Evolutionary conservation across 2,888 invertebrate genomes (phyloP).

Genomic region (Listrodromus nycthemerus): DNA sequence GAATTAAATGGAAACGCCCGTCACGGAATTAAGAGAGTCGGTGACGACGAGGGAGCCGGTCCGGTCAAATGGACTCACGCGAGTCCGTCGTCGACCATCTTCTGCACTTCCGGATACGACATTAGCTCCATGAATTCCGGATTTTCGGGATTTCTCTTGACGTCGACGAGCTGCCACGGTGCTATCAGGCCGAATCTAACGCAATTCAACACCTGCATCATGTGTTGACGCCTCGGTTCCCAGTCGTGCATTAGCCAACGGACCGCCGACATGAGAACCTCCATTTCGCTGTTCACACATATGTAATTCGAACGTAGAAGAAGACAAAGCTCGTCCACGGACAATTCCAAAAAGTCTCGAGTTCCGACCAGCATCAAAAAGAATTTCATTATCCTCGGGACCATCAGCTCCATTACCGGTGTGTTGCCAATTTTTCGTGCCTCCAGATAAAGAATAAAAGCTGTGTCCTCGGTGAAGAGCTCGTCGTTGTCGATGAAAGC

Average conservation of each 20-base stretch:
- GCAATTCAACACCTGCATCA: conserved; percentile 88
- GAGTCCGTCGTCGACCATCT: conserved; percentile 92
- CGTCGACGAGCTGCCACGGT: conserved; percentile 92
- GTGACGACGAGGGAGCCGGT: too few species aligned
- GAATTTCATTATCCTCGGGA: conserved; percentile 90
- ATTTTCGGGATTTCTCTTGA: conserved; percentile 90
- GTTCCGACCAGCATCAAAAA: conserved; percentile 92
- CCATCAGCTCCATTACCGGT: conserved; percentile 90
- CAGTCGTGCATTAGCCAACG: conserved; percentile 92
- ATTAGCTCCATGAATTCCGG: conserved; percentile 90
- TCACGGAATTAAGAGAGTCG: too few species aligned
- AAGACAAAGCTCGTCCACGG: conserved; percentile 88
- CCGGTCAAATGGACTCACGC: conserved; percentile 88
- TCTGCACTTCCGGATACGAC: conserved; percentile 89
- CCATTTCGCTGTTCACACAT: conserved; percentile 91
- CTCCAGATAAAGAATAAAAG: conserved; percentile 89
- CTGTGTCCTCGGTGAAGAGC: conserved; percentile 91
- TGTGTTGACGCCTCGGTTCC: conserved; percentile 86
- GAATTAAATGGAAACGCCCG: background rate
- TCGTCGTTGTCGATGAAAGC: conserved; percentile 90
- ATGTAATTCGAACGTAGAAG: conserved; percentile 90
- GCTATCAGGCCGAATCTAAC: conserved; percentile 92
- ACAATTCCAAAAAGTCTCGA: conserved; percentile 89
- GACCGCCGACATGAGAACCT: conserved; percentile 92
- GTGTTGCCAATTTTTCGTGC: conserved; percentile 86